Base-by-base conservation (phyloP, 2,888 invertebrate species). In the Yponomeuta malinellus region DNA sequence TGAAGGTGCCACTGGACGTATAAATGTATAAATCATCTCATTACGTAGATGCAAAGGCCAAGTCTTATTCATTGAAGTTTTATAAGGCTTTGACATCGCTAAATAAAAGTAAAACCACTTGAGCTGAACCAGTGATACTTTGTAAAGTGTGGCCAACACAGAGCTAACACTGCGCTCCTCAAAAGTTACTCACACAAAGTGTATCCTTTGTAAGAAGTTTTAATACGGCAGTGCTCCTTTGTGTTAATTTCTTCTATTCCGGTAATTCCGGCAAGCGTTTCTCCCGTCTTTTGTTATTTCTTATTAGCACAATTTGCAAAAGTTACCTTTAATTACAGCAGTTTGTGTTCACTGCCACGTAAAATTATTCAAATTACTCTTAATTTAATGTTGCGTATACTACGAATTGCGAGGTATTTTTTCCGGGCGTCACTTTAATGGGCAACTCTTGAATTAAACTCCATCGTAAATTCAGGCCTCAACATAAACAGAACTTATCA, bases 301-400 rank as follows among this genome's bases (percentile, higher is more conserved):
- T 78, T 78, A 79, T 81, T 78, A 77, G 77, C 77, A 77, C 76
- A 84, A 78, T 81, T 81, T 79, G 79, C 81, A 76, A 83, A 82
- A 83, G 79, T 79, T 78, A 81, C 80, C 83, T 84, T 86, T 88
- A 89, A 88, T 88, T 88, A 82, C 83, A 79, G 82, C 85, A 83
- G 84, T 89, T 88, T 83, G 86, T 86, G 88, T 80, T 85, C 87
- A 85, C 84, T 80, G 83, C 85, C 84, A 87, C 87, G 86, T 84
- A 83, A 88, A 87, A 88, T 88, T 84, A 89, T 89, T 87, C 87
- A 88, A 89, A 88, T 89, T 86, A 82, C 82, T 83, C 81, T 84
- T 82, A 85, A 88, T 87, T 87, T 86, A 85, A 86, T 86, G 86
- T 85, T 86, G 83, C 86, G 84, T 79, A 81, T 83, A 83, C 80